Percentiles rank a stretch among this genome's conserved stretches.
These are phyloP conservation scores for Moxostoma hubbsi DNA, from an alignment of 2,797 vertebrate species.

Conservation along the genomic window DNA sequence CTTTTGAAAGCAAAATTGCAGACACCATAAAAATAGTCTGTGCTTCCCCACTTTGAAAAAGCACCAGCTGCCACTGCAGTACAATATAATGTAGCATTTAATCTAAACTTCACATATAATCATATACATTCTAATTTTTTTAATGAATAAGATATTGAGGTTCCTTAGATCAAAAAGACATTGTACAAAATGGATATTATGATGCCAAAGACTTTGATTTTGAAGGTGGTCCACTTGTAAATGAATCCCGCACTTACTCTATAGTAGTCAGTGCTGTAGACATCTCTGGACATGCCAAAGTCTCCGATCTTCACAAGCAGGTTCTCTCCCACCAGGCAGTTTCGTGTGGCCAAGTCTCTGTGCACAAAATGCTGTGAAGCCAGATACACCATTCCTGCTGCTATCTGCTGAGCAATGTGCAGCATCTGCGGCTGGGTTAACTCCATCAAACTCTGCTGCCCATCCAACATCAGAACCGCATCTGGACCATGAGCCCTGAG, in stretches of 20 bases:
- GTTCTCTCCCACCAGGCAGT: constrained; percentile 97
- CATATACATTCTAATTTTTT: no score
- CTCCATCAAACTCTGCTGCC: constrained; percentile 87
- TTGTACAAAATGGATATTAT: no score
- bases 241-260: constrained; percentile 81
- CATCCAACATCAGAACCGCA: constrained; percentile 94
- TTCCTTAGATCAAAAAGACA: no score
- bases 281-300: constrained; percentile 98
- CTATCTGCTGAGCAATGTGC: constrained; percentile 97
- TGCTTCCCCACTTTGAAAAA: no score
- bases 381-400: constrained; percentile 98
- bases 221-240: not conserved
- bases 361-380: constrained; percentile 99
- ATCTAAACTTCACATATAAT: no score
- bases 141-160: no score
- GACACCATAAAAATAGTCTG: no score
- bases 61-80: no score
- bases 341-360: constrained; percentile 95
- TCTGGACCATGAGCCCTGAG: constrained; percentile 95
- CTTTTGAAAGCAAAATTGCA: no score
- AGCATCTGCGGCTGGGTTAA: constrained; percentile 98
- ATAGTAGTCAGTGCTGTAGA: constrained; percentile 99
- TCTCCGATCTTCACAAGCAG: constrained; percentile 98
- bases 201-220: not conserved
- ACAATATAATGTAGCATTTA: no score